These are phyloP conservation scores for Hemicordylus capensis DNA, from an alignment of 2,113 vertebrate species.

Conservation along the genomic window DNA sequence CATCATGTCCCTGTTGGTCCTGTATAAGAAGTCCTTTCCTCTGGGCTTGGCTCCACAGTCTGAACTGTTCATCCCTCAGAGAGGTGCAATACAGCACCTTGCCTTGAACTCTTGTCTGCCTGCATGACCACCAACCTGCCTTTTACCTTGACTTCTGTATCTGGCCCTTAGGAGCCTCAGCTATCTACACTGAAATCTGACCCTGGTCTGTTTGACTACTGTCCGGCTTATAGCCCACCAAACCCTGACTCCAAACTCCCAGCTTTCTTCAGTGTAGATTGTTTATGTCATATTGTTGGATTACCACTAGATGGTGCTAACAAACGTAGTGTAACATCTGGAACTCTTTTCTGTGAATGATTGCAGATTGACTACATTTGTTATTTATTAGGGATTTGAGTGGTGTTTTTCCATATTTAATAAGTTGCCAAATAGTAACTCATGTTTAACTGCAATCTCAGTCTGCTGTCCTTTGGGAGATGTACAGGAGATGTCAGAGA, in stretches of 20 bases:
- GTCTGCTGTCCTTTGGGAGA: neutral
- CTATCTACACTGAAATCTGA: too few species aligned
- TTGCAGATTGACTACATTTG: neutral
- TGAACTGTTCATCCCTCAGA: too few species aligned
- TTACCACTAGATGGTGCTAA: constrained; percentile 57
- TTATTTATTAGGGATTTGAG: neutral
- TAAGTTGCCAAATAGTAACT: constrained; percentile 15
- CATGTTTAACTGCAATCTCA: neutral
- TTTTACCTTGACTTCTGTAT: too few species aligned
- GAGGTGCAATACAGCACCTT: too few species aligned
- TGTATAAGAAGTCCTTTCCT: neutral
- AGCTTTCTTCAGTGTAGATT: neutral
- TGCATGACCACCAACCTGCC: too few species aligned
- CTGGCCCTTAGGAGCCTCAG: too few species aligned
- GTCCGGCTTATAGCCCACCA: too few species aligned
- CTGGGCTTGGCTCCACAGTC: neutral
- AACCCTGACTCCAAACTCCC: too few species aligned
- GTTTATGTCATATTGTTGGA: neutral
- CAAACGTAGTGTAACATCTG: neutral
- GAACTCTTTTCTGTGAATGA: neutral
- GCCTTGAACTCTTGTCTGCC: too few species aligned
- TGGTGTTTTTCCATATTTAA: neutral
- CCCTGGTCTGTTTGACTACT: too few species aligned
- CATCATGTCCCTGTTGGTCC: neutral
- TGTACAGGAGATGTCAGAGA: neutral